A percentile compares a stretch with the other conserved stretches of the same genome.
phyloP scores from a whole-genome alignment of 2,113 vertebrate species.

The Halcyon senegalensis region DNA sequence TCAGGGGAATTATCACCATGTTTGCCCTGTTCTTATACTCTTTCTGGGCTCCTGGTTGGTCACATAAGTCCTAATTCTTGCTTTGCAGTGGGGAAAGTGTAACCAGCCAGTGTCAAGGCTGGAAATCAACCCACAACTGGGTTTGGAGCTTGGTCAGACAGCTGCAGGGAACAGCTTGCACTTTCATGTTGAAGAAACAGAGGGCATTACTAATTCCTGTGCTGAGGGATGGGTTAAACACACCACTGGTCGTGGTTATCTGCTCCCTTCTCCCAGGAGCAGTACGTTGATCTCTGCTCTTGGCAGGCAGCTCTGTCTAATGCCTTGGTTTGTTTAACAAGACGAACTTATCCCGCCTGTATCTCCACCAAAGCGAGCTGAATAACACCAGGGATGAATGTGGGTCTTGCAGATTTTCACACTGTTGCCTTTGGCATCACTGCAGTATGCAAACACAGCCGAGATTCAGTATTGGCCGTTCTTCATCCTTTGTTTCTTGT shows the following conservation, averaged over 20 bases:
- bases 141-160: not conserved
- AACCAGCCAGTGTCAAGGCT: not conserved
- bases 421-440: slow-evolving; percentile 13
- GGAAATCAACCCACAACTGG: not conserved
- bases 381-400: not conserved
- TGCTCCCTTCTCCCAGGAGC: not conserved
- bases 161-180: not conserved
- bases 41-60: not conserved
- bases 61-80: not conserved
- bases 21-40: not conserved
- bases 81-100: not conserved
- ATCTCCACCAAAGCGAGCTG: not conserved
- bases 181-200: not conserved
- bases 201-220: not conserved
- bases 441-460: not conserved
- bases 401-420: not conserved
- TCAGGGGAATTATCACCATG: not conserved
- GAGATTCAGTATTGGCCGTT: not conserved
- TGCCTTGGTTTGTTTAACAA: not conserved
- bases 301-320: not conserved
- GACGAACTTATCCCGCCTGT: not conserved
- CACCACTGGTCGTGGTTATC: not conserved
- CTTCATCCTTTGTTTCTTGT: not conserved
- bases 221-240: not conserved
- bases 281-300: not conserved